These are phyloP conservation scores for Osmerus eperlanus DNA, from an alignment of 2,113 vertebrate species.

Conservation along the genomic window DNA sequence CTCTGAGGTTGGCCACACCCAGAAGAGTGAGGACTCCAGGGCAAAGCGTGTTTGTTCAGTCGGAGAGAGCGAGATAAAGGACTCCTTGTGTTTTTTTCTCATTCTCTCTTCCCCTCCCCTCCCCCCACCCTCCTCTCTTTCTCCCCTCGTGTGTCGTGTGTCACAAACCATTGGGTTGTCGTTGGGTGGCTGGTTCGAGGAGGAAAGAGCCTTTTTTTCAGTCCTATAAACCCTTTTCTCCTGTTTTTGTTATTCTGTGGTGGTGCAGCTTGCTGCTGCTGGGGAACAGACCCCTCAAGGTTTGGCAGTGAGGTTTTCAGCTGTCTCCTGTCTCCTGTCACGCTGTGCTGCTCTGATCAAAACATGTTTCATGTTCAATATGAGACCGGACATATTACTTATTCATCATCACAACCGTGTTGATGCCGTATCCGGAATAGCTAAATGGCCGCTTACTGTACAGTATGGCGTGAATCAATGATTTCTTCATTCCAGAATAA, in stretches of 20 bases:
- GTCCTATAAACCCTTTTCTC: slow-evolving; percentile 4
- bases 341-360: background rate
- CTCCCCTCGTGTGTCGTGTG: slow-evolving; percentile 50
- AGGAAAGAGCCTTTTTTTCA: background rate
- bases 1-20: slow-evolving; percentile 52
- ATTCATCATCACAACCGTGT: background rate
- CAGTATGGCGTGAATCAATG: background rate
- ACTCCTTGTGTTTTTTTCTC: slow-evolving; percentile 45
- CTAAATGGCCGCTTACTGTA: background rate
- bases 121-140: slow-evolving; percentile 14
- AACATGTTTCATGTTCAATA: background rate
- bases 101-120: slow-evolving; percentile 12
- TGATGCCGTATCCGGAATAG: background rate
- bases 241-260: slow-evolving; percentile 6
- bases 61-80: slow-evolving; percentile 39
- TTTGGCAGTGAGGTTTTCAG: slow-evolving; percentile 12
- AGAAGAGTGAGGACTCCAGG: slow-evolving; percentile 41
- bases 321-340: background rate
- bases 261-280: slow-evolving; percentile 2
- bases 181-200: background rate
- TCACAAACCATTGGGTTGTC: slow-evolving; percentile 34
- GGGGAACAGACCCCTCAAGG: background rate
- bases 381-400: background rate
- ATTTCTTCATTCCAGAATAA: background rate
- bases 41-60: slow-evolving; percentile 48